phyloP scores from a whole-genome alignment of 2,113 vertebrate genomes.

The Scolopax mira region DNA sequence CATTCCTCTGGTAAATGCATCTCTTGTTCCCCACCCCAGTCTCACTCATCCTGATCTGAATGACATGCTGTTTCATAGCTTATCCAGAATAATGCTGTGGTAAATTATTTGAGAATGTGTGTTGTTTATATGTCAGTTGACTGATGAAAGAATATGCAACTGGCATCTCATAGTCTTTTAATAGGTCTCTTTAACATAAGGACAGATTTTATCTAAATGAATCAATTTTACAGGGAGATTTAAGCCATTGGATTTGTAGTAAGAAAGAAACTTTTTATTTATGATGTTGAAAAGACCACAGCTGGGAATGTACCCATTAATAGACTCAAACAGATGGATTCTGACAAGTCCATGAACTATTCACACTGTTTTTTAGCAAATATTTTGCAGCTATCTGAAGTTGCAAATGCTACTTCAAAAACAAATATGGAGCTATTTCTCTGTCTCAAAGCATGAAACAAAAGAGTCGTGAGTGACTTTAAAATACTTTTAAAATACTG shows the following conservation, averaged over 20 bases:
- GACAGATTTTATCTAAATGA: constrained; percentile 30
- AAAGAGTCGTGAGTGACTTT: neutral
- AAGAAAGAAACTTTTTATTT: constrained; percentile 48
- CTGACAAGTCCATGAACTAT: constrained; percentile 52
- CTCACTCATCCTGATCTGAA: neutral
- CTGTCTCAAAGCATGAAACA: neutral
- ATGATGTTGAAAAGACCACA: constrained; percentile 33
- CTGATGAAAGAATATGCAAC: neutral
- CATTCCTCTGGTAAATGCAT: neutral
- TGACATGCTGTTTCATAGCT: neutral
- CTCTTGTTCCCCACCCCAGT: neutral
- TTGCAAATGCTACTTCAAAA: constrained; percentile 56
- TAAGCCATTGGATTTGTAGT: neutral
- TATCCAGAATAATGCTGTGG: neutral
- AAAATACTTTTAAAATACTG: neutral
- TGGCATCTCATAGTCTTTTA: neutral
- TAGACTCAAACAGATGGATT: constrained; percentile 67
- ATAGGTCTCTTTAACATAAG: neutral
- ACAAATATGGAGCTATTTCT: constrained; percentile 51
- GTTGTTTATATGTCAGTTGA: neutral
- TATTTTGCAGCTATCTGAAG: constrained; percentile 61
- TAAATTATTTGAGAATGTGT: neutral
- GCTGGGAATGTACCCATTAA: constrained; percentile 56
- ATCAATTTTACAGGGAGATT: constrained; percentile 48
- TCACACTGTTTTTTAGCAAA: constrained; percentile 59